Base-by-base conservation (phyloP, 2,113 vertebrate species). In the Leptodactylus fuscus region DNA sequence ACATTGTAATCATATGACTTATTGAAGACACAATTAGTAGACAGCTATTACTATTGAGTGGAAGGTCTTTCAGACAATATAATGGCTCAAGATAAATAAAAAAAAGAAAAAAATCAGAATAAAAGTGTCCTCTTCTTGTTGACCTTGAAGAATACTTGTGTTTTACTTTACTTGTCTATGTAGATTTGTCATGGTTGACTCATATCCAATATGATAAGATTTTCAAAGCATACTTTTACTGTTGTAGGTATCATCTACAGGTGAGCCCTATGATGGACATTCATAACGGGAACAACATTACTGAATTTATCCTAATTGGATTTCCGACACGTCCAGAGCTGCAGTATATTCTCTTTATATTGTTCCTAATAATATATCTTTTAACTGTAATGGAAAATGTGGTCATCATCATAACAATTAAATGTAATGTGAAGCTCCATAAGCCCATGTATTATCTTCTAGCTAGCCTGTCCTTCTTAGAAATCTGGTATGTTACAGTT, bases 381-480 rank as follows among this genome's bases (percentile, higher is more conserved):
- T 71, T 91, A 73, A 93, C 90, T 0, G 65, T 93, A 32, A 9
- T 87, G 1, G 90, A 91, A 81, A 92, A 91, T 0, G 4, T 87
- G n/a, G 32, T 86, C 85, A 91, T 92, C 65, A 89, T 92, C 60
- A 41, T 90, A 0, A 16, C 88, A 83, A 87, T 92, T 22, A 89
- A 89, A 85, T 83, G 79, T 77, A 89, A 88, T 78, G 74, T 12
- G 32, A 73, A 82, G 0, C 87, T 92, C 53, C 91, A 89, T 38
- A 92, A 90, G 67, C 92, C 92, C 0, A 90, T 93, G 91, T 92
- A 92, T 87, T 91, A 90, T 83, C 90, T 92, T 41, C 81, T 93
- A 74, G 88, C 88, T 53, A 91, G 89, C 60, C 49, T 93, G 36
- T 92, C 92, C 24, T 92, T 92, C 73, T 13, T 91, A 74, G 92